Conservation (phyloP, 2,797 vertebrate genomes). For the Atherinosoma microstoma region DNA sequence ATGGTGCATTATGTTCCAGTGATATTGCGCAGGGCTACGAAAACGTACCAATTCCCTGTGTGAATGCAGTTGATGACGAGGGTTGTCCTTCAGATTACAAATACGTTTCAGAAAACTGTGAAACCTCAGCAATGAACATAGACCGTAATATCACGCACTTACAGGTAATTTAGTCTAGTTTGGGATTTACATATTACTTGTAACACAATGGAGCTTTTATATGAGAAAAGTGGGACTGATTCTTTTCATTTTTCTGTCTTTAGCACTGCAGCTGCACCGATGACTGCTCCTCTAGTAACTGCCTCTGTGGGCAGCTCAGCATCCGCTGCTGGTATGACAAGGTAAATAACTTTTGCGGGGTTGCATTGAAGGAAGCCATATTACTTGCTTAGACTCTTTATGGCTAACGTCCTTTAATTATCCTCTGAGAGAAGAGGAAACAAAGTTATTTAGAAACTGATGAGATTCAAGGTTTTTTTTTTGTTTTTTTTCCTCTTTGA, state of each 20-base stretch:
- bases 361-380: not conserved
- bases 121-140: conserved; percentile 96
- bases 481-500: not conserved
- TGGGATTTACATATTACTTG: not conserved
- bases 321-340: conserved; percentile 98
- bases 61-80: conserved; percentile 92
- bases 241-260: not conserved
- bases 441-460: no score
- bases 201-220: not conserved
- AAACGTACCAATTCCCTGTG: conserved; percentile 93
- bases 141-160: conserved; percentile 95
- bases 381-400: not conserved
- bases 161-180: conserved; percentile 76
- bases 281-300: conserved; percentile 94
- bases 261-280: conserved; percentile 92
- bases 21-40: conserved; percentile 94
- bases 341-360: conserved; percentile 72
- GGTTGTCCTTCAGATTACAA: conserved; percentile 93
- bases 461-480: not conserved
- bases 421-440: not conserved
- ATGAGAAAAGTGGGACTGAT: not conserved
- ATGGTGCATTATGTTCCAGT: conserved; percentile 62
- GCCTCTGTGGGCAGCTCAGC: conserved; percentile 95
- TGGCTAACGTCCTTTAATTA: not conserved
- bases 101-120: conserved; percentile 95